A percentile compares a stretch with the other conserved stretches of the same genome.
phyloP scores from a whole-genome alignment of 2,888 invertebrate species.

The Gastracanthus pulcherrimus region DNA sequence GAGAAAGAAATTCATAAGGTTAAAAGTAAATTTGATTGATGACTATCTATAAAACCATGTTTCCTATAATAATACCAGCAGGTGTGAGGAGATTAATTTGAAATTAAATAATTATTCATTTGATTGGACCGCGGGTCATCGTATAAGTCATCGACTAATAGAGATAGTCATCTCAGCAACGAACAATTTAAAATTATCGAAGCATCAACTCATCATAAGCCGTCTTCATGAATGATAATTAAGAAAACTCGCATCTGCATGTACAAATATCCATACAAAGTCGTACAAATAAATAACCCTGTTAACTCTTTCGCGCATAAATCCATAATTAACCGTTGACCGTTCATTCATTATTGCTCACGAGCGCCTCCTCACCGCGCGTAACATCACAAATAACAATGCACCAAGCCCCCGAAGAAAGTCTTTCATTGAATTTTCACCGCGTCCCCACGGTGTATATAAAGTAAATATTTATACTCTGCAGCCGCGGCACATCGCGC shows the following conservation, averaged over 20 bases:
- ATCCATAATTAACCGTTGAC: conserved; percentile 29
- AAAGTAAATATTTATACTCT: conserved; percentile 44
- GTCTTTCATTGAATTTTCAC: conserved; percentile 50
- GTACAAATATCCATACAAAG: not conserved
- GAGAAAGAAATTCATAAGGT: too few relatives aligned
- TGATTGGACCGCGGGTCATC: not conserved
- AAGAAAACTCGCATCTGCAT: not conserved
- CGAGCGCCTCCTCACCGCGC: not conserved
- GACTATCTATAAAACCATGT: not conserved
- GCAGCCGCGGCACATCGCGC: not conserved
- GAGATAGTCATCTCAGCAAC: not conserved
- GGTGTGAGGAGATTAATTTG: not conserved
- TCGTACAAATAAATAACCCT: not conserved
- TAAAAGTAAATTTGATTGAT: not conserved
- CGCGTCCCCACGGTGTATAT: conserved; percentile 5
- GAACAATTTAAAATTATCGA: not conserved
- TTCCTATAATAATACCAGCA: not conserved
- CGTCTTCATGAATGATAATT: not conserved
- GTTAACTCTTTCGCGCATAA: conserved; percentile 3
- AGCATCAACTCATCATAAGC: not conserved
- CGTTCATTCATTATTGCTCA: not conserved
- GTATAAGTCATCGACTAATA: not conserved
- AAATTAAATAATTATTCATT: not conserved
- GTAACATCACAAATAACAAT: conserved; percentile 25
- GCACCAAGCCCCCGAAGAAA: conserved; percentile 25